Percentiles rank a stretch among this genome's conserved stretches.
Conservation (phyloP, 2,888 invertebrate genomes). For the Mesorhabditis belari region DNA sequence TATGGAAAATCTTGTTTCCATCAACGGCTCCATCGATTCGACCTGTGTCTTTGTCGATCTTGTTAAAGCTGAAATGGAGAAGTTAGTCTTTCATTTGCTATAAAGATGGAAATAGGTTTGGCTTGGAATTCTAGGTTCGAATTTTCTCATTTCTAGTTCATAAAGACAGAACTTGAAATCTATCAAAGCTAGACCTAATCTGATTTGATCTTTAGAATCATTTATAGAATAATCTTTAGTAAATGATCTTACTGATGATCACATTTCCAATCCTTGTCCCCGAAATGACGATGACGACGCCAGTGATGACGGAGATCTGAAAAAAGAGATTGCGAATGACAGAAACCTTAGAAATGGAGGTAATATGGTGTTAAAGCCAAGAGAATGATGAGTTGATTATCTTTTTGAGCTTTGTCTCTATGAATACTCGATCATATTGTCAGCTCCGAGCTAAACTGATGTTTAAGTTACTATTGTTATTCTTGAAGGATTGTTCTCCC, state of each 20-base stretch:
- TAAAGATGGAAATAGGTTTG: too few relatives aligned
- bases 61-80: constrained; percentile 9
- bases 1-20: neutral
- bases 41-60: neutral
- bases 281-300: neutral
- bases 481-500: too few relatives aligned
- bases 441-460: too few relatives aligned
- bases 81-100: too few relatives aligned
- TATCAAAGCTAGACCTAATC: neutral
- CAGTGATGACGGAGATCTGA: neutral
- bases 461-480: too few relatives aligned
- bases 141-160: neutral
- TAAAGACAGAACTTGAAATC: neutral
- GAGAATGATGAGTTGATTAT: too few relatives aligned
- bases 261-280: neutral
- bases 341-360: neutral
- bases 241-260: neutral
- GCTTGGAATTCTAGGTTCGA: too few relatives aligned
- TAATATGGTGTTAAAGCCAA: too few relatives aligned
- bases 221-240: neutral
- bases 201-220: neutral
- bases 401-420: too few relatives aligned
- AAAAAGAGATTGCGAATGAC: neutral
- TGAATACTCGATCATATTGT: too few relatives aligned
- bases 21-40: neutral